Base-by-base conservation (phyloP, 2,888 invertebrate species). In the Lepidonotus clava region DNA sequence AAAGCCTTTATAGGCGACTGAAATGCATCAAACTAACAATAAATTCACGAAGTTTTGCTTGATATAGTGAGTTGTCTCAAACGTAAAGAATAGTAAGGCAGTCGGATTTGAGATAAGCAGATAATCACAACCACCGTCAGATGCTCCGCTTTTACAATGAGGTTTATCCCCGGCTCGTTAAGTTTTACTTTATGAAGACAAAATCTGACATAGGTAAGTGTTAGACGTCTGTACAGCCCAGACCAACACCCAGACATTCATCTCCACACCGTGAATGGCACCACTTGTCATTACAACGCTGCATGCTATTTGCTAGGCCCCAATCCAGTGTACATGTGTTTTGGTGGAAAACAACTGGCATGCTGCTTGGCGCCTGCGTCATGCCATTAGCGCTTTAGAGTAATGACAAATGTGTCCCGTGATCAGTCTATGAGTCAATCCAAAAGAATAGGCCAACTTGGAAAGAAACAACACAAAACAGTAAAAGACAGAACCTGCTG, bases 381-480 rank as follows among this genome's bases (percentile, higher is more conserved):
- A 71, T 71, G 71, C 71, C 71, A 71, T 38, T n/a, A n/a, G 14
- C 38, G 36, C 71, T 2, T 32, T 4, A 71, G 36, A n/a, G 71
- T 36, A 71, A 71, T 71, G 71, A 38, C 71, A 71, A 34, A 38
- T 71, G 71, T 71, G 71, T 11, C 38, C 71, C 24, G 71, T 71
- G 71, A 71, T 5, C 24, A 71, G 38, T 71, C 71, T 36, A 71
- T 61, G 28, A 61, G 24, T 61, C 61, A 61, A 56, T 34, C 36
- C 8, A 71, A 36, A 36, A 36, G 34, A 71, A 71, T 11, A 11
- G 71, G 71, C 34, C 36, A 34, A 71, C 6, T 71, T 71, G 36
- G 34, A 36, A 71, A 71, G 61, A 34, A 51, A 66, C 84, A 84
- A 84, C 84, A 84, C 61, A 24, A 83, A 56, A 51, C 8, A 66